Evolutionary conservation across 2,888 invertebrate species (phyloP), one percentile per base, ranked within the genome.

Genomic region (Scaptodrosophila latifasciaeformis): DNA sequence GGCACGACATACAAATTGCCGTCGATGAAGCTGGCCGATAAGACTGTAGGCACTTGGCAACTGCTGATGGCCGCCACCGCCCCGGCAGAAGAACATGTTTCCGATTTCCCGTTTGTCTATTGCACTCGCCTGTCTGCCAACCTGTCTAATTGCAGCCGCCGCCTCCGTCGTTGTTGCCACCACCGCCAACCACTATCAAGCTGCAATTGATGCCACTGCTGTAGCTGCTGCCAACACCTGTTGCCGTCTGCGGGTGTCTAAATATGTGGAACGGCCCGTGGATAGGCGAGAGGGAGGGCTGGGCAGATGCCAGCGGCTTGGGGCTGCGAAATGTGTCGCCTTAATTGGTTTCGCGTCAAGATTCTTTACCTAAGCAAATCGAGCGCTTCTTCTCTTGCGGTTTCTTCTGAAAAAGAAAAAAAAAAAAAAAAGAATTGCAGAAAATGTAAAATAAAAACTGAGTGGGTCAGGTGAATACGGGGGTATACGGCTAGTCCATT

Each of bases 1-100:
- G 71, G 70, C 84, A 67, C 83, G 81, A 80, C 84, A 78, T 65
- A 82, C 63, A 62, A 83, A 70, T 57, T 70, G 58, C 64, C 67
- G 67, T 67, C 52, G 78, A 56, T 70, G 78, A 57, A 82, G 67
- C 65, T 80, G 56, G 30, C 68, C 70, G 70, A 82, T 72, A 66
- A 84, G 58, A 54, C 55, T 52, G 65, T 52, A n/a, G n/a, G n/a
- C n/a, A n/a, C n/a, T n/a, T n/a, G n/a, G n/a, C 65, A 81, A 66
- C 67, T 67, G 67, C 59, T 63, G 60, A 65, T 77, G 62, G 40
- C 47, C 31, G 37, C 47, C 35, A 35, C 35, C 29, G 15, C 37
- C 30, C 39, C 19, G 21, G 30, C 40, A 31, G 46, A 67, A 79
- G 74, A 81, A 76, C 82, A 82, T 84, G 74, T 81, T 82, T 71